A percentile compares a stretch with the other conserved stretches of the same genome.
These are phyloP conservation scores for Oscheius sp. DNA, from an alignment of 2,888 invertebrate species.

Conservation along the genomic window DNA sequence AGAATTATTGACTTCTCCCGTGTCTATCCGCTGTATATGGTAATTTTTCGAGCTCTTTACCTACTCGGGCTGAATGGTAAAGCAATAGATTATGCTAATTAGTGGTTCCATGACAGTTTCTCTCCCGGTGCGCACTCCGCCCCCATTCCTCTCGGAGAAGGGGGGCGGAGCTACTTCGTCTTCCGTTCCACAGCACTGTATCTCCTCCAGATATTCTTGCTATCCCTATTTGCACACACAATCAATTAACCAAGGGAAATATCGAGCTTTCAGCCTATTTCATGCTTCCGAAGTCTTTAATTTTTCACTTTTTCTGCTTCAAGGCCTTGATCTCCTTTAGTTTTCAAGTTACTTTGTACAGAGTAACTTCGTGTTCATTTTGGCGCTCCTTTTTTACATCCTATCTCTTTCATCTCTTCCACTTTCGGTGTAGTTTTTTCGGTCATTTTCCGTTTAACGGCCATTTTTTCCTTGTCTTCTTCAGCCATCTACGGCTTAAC, in stretches of 20 bases:
- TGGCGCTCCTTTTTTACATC: no score
- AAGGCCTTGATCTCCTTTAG: no score
- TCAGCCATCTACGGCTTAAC: no score
- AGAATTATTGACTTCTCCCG: no score
- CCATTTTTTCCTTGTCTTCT: no score
- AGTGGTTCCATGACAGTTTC: constrained; percentile 32
- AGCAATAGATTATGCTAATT: constrained; percentile 36
- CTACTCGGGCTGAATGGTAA: constrained; percentile 29
- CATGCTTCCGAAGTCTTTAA: background rate
- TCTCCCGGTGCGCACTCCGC: constrained; percentile 22
- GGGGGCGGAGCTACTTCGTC: constrained; percentile 26
- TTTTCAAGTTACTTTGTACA: no score
- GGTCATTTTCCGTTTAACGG: no score
- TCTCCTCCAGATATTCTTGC: background rate
- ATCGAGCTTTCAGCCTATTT: no score
- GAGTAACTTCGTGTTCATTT: no score
- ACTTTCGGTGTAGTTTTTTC: no score
- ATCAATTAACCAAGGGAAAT: background rate
- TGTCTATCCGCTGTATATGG: background rate
- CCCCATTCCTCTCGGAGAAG: background rate
- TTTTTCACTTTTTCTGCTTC: background rate
- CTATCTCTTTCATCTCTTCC: no score
- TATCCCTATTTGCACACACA: background rate
- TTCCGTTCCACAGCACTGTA: constrained; percentile 24
- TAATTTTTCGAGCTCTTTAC: constrained; percentile 19